phyloP scores from a whole-genome alignment of 2,113 vertebrate species.

The Leptobrachium leishanense region DNA sequence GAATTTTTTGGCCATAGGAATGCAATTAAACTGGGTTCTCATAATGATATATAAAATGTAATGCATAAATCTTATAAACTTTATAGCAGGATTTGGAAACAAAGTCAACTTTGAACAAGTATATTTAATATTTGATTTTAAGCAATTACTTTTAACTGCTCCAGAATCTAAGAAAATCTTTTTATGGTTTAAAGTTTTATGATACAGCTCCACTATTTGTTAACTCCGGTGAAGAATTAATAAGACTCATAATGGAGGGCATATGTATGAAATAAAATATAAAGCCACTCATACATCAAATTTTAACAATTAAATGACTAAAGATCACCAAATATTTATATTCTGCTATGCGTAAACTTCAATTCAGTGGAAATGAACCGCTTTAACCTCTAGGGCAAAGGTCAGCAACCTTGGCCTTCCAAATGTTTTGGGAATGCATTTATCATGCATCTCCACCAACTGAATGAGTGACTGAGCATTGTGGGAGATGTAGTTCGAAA shows the following conservation, averaged over 20 bases:
- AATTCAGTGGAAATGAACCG: no score
- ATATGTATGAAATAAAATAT: constrained; percentile 38
- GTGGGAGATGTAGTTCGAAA: no score
- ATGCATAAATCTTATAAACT: constrained; percentile 44
- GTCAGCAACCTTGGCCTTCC: no score
- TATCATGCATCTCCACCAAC: no score
- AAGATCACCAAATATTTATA: background rate
- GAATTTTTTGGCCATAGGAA: constrained; percentile 23
- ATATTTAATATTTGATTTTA: constrained; percentile 31
- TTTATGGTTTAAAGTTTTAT: constrained; percentile 40
- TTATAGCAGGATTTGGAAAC: constrained; percentile 38
- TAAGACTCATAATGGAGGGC: constrained; percentile 42
- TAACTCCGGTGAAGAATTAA: constrained; percentile 23
- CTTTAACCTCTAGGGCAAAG: no score
- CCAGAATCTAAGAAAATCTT: constrained; percentile 32
- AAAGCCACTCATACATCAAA: background rate
- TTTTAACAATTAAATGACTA: background rate
- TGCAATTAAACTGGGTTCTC: constrained; percentile 29
- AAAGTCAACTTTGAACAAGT: constrained; percentile 22
- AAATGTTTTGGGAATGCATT: no score
- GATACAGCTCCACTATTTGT: constrained; percentile 11
- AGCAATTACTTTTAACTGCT: constrained; percentile 35
- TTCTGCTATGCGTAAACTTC: no score
- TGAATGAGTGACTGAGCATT: no score
- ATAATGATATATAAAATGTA: constrained; percentile 26